Conservation (phyloP, 2,888 invertebrate species). For the Timandra comae region DNA sequence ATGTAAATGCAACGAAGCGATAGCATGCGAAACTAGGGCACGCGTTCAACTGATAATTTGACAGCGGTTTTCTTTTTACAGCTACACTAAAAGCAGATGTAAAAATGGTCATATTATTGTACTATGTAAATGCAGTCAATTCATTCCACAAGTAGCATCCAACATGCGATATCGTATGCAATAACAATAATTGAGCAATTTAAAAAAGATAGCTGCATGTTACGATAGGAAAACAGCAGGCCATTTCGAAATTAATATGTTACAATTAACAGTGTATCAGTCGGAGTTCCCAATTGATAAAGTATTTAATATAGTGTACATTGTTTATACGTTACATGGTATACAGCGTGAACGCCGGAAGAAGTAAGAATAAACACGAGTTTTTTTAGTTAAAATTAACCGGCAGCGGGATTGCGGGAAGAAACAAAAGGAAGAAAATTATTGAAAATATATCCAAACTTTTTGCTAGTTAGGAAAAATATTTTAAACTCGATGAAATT, state of each 20-base stretch:
- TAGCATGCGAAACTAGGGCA: too few relatives aligned
- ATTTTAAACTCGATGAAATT: too few relatives aligned
- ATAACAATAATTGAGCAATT: conserved; percentile 36
- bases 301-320: conserved; percentile 21
- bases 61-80: too few relatives aligned
- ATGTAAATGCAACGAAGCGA: too few relatives aligned
- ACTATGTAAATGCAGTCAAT: conserved; percentile 11
- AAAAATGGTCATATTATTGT: too few relatives aligned
- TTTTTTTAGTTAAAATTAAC: conserved; percentile 47
- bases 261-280: conserved; percentile 4
- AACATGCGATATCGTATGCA: conserved; percentile 27
- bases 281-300: conserved; percentile 9
- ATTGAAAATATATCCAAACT: too few relatives aligned
- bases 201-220: conserved; percentile 16
- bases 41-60: too few relatives aligned
- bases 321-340: conserved; percentile 42
- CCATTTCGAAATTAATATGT: conserved; percentile 12
- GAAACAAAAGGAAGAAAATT: too few relatives aligned
- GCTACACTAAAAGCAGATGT: too few relatives aligned
- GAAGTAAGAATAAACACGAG: conserved; percentile 45
- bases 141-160: conserved; percentile 24
- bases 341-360: conserved; percentile 49
- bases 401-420: conserved; percentile 13
- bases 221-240: conserved; percentile 23
- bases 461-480: too few relatives aligned